Percentiles rank a stretch among this genome's conserved stretches.
phyloP scores from a whole-genome alignment of 2,113 vertebrate genomes.

The Neolamprologus ventralis region DNA sequence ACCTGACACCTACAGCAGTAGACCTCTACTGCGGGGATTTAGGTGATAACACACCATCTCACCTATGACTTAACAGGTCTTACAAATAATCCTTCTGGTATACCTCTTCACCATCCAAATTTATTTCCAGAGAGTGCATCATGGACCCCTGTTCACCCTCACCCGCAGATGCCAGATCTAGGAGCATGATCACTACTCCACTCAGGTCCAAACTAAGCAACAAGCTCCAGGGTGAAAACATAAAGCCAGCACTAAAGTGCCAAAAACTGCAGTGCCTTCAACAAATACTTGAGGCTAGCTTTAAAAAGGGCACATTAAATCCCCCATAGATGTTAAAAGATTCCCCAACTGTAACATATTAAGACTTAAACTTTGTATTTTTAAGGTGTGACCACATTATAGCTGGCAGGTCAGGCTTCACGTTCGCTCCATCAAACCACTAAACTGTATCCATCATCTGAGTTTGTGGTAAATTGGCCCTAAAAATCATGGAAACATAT shows the following conservation, averaged over 20 bases:
- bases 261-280: not conserved
- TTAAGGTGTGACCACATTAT: not conserved
- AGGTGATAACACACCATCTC: slow-evolving; percentile 31
- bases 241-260: not conserved
- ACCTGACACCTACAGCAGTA: slow-evolving; percentile 27
- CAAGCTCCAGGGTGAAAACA: not conserved
- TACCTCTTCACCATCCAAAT: not conserved
- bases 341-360: not conserved
- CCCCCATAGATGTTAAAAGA: not conserved
- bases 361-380: not conserved
- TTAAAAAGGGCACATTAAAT: not conserved
- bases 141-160: slow-evolving; percentile 1
- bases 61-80: slow-evolving; percentile 12
- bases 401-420: not conserved
- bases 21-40: slow-evolving; percentile 6
- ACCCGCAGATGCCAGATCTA: slow-evolving; percentile 1
- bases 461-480: not conserved
- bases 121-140: not conserved
- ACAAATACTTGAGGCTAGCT: not conserved
- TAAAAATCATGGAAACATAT: not conserved
- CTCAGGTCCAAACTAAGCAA: not conserved
- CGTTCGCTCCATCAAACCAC: not conserved
- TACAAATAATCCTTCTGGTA: not conserved
- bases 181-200: not conserved
- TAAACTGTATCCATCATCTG: not conserved